phyloP scores from a whole-genome alignment of 2,113 vertebrate genomes.

The Odocoileus virginianus region DNA sequence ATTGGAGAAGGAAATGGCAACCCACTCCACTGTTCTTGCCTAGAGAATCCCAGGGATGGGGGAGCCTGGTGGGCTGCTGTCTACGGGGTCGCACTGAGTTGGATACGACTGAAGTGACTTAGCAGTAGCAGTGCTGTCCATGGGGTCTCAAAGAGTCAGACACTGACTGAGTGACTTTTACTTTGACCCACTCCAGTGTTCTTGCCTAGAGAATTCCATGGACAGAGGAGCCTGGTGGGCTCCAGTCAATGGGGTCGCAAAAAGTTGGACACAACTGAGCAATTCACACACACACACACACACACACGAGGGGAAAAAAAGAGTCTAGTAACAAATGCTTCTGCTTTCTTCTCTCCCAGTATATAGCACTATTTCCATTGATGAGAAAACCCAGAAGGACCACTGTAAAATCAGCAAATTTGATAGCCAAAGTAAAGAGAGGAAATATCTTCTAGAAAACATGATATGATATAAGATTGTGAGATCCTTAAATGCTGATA shows the following conservation, averaged over 20 bases:
- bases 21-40: too few relatives aligned
- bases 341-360: background rate
- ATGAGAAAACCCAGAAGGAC: background rate
- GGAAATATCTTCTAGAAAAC: background rate
- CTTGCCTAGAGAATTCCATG: background rate
- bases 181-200: background rate
- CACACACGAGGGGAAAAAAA: background rate
- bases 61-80: too few relatives aligned
- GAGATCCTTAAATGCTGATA: background rate
- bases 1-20: too few relatives aligned
- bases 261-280: background rate
- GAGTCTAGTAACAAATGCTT: background rate
- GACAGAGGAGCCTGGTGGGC: background rate
- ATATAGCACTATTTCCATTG: background rate
- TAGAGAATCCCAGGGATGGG: too few relatives aligned
- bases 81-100: too few relatives aligned
- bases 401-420: background rate
- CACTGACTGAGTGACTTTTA: background rate
- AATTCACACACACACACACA: background rate
- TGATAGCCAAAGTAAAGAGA: background rate
- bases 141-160: background rate
- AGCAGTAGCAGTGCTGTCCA: background rate
- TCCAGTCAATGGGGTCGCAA: fast-evolving
- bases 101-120: too few relatives aligned
- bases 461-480: background rate